Evolutionary conservation across 2,888 invertebrate genomes (phyloP).

Genomic region (Nomada goodeniana): DNA sequence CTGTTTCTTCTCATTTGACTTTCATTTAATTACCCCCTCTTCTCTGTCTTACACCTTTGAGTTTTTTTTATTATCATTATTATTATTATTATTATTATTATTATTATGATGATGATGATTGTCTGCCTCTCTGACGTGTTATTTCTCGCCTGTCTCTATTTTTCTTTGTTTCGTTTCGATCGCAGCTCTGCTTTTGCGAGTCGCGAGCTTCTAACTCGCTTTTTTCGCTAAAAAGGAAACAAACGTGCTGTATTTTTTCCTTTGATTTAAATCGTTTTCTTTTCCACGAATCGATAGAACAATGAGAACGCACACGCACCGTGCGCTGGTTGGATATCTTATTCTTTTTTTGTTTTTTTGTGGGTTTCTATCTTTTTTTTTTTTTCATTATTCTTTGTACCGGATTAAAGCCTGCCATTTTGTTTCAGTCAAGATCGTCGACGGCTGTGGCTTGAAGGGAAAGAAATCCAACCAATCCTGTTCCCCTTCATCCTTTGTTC

Average conservation of each 20-base stretch:
- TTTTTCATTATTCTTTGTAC: neutral
- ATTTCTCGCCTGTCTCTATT: conserved; percentile 25
- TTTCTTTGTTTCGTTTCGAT: conserved; percentile 28
- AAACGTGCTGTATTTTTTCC: neutral
- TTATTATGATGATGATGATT: conserved; percentile 6
- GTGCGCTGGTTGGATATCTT: neutral
- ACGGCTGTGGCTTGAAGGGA: conserved; percentile 6
- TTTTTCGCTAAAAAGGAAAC: neutral
- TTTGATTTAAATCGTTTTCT: neutral
- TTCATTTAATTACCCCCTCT: neutral
- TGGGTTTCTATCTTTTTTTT: neutral
- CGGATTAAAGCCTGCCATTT: neutral
- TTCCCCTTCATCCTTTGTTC: neutral
- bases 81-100: neutral
- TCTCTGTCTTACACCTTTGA: neutral
- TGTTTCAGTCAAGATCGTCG: neutral
- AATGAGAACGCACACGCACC: no score
- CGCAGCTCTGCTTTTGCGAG: conserved; percentile 48
- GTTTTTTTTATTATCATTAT: no score
- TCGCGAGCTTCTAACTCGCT: conserved; percentile 52
- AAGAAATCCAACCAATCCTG: neutral
- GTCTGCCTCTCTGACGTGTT: conserved; percentile 38
- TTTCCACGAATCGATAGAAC: neutral
- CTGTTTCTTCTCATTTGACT: neutral
- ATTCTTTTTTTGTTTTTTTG: neutral